A percentile compares a stretch with the other conserved stretches of the same genome.
These are phyloP conservation scores for Cryptocephalus primarius DNA, from an alignment of 2,888 invertebrate species.

Conservation along the genomic window DNA sequence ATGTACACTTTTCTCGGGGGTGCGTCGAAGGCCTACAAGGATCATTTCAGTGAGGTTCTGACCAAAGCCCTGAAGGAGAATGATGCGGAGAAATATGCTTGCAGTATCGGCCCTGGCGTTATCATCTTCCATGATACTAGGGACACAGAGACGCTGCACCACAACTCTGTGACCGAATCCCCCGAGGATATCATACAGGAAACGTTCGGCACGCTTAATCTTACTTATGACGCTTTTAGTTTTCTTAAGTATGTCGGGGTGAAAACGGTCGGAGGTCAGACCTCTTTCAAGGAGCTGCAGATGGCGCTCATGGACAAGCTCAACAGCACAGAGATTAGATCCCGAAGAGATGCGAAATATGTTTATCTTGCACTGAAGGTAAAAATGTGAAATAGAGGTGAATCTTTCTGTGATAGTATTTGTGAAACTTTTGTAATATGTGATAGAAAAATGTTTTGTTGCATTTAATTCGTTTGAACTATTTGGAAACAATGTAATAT, in stretches of 20 bases:
- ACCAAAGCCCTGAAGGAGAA: slow-evolving; percentile 24
- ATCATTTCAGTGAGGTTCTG: slow-evolving; percentile 56
- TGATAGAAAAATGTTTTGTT: no score
- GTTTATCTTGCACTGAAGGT: slow-evolving; percentile 59
- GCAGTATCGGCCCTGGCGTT: slow-evolving; percentile 53
- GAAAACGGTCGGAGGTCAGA: slow-evolving; percentile 40
- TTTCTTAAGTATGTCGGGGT: slow-evolving; percentile 59
- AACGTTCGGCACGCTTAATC: slow-evolving; percentile 49
- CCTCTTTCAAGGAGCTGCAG: slow-evolving; percentile 50
- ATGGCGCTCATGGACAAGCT: slow-evolving; percentile 50
- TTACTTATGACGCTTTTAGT: slow-evolving; percentile 60
- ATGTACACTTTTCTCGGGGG: slow-evolving; percentile 67
- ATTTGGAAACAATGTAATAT: no score
- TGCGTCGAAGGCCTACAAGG: slow-evolving; percentile 62
- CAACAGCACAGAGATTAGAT: slow-evolving; percentile 58
- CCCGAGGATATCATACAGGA: slow-evolving; percentile 51
- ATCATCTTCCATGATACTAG: slow-evolving; percentile 72
- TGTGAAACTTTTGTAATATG: no score
- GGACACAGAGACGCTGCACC: slow-evolving; percentile 54
- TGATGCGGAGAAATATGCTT: slow-evolving; percentile 15
- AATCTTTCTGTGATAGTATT: no score
- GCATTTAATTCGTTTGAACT: no score
- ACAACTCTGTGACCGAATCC: slow-evolving; percentile 46
- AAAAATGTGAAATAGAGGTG: slow-evolving; percentile 4
- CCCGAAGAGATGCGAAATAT: slow-evolving; percentile 53